A percentile compares a stretch with the other conserved stretches of the same genome.
These are phyloP conservation scores for Turritopsis dohrnii DNA, from an alignment of 30 jellyfish, hydroid and myxozoan species.

Conservation along the genomic window DNA sequence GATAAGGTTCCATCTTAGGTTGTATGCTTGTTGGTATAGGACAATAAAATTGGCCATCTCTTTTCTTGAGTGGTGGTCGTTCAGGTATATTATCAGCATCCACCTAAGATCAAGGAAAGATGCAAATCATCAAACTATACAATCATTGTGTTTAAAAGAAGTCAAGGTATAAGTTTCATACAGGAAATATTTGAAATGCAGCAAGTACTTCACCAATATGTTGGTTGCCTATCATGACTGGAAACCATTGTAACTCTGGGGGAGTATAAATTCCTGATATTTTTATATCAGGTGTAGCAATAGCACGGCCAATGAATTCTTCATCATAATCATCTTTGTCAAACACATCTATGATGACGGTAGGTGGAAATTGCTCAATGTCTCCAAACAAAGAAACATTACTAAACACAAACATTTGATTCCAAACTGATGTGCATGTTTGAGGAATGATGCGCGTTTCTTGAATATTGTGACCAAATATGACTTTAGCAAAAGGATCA, in stretches of 20 bases:
- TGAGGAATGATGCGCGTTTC: constrained; percentile 53
- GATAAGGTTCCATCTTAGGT: constrained; percentile 23
- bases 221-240: constrained; percentile 61
- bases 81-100: constrained; percentile 15
- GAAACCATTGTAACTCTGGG: constrained; percentile 63
- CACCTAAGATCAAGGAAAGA: neutral
- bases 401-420: constrained; percentile 49
- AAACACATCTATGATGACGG: constrained; percentile 51
- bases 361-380: constrained; percentile 56
- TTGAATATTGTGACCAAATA: constrained; percentile 43
- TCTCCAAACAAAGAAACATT: constrained; percentile 43
- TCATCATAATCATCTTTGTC: constrained; percentile 48
- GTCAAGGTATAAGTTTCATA: neutral
- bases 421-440: constrained; percentile 83
- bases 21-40: constrained; percentile 14
- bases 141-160: neutral
- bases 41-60: neutral
- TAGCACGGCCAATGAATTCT: constrained; percentile 33
- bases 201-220: constrained; percentile 86
- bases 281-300: constrained; percentile 9
- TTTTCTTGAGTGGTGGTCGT: neutral
- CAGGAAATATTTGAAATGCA: constrained; percentile 86
- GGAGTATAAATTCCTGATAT: constrained; percentile 1
- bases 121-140: neutral
- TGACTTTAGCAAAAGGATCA: constrained; percentile 75